Evolutionary conservation across 35 echinoderm and acorn worm species (phyloP).

Genomic region (Hemicentrotus pulcherrimus): DNA sequence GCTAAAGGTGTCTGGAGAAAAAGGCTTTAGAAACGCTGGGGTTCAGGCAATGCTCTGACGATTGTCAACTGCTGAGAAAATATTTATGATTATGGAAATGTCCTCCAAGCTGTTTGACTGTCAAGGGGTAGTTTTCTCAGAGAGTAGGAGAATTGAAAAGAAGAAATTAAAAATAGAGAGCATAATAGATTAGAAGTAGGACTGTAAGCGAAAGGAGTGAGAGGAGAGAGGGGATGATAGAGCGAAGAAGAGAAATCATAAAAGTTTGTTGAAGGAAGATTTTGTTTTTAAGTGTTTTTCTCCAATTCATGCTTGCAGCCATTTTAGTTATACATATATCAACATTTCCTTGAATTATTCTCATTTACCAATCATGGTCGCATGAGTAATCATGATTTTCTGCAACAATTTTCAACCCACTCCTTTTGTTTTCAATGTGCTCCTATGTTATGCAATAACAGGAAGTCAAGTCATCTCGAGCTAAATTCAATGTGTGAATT

Average conservation of each 20-base stretch:
- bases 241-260: background rate
- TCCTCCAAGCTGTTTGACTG: conserved; percentile 36
- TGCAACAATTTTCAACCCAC: background rate
- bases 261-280: background rate
- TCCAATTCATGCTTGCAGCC: background rate
- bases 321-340: background rate
- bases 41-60: conserved; percentile 13
- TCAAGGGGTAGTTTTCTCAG: background rate
- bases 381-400: background rate
- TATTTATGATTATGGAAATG: conserved; percentile 58
- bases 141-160: background rate
- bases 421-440: conserved; percentile 1
- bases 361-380: background rate
- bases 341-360: background rate
- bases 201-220: background rate
- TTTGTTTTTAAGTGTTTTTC: background rate
- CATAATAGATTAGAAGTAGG: background rate
- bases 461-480: background rate
- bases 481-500: conserved; percentile 25
- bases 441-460: background rate
- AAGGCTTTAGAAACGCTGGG: background rate
- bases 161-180: background rate
- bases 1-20: conserved; percentile 22
- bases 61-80: conserved; percentile 52
- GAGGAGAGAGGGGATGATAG: background rate